Percentiles rank a stretch among this genome's conserved stretches.
phyloP scores from a whole-genome alignment of 2,113 vertebrate genomes.

The Tachuris rubrigastra region DNA sequence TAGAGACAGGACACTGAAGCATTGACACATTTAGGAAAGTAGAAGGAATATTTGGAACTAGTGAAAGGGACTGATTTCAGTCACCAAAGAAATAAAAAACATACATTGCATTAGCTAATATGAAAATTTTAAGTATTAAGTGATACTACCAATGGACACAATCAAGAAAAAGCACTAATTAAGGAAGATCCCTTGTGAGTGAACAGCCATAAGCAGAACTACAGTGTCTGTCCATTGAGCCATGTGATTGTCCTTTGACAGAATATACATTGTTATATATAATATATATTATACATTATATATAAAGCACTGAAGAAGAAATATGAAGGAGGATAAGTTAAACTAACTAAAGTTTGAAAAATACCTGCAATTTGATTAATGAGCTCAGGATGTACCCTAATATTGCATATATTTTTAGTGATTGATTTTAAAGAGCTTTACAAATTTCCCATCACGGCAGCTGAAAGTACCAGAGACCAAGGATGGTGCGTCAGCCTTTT shows the following conservation, averaged over 20 bases:
- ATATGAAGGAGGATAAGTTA: not conserved
- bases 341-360: slow-evolving; percentile 46
- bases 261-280: not conserved
- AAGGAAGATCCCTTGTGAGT: not conserved
- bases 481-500: not conserved
- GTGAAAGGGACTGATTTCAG: not conserved
- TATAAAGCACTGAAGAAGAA: not conserved
- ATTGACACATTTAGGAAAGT: not conserved
- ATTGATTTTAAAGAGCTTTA: not conserved
- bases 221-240: not conserved
- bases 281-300: not conserved
- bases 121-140: slow-evolving; percentile 8
- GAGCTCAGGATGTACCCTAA: not conserved
- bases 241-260: not conserved
- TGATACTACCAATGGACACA: not conserved
- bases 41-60: not conserved
- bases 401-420: not conserved
- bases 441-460: not conserved
- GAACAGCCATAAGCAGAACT: not conserved
- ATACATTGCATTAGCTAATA: not conserved
- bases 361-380: slow-evolving; percentile 18
- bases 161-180: slow-evolving; percentile 21
- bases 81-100: not conserved
- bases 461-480: not conserved
- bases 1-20: not conserved